Evolutionary conservation across 2,113 vertebrate species (phyloP).

Genomic region (Pavo muticus): DNA sequence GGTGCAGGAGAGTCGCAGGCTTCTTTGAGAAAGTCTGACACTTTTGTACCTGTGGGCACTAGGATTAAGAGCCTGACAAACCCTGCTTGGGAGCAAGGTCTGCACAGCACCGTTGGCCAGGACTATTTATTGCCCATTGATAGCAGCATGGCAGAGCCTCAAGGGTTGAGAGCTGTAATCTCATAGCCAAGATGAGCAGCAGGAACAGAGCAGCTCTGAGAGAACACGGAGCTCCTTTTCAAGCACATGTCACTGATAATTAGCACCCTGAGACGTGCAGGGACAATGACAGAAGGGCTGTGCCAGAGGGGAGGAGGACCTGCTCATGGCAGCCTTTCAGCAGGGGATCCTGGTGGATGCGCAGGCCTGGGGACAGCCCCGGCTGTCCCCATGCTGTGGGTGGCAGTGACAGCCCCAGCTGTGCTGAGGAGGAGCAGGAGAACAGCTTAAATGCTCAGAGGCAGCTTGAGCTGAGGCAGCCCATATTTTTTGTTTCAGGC

Average conservation of each 20-base stretch:
- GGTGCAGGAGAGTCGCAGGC: background rate
- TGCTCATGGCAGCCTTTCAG: background rate
- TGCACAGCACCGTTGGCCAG: background rate
- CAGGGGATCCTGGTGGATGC: background rate
- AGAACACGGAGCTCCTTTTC: background rate
- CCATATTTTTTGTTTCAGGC: background rate
- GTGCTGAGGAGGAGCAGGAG: background rate
- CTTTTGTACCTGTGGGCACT: background rate
- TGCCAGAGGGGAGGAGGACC: background rate
- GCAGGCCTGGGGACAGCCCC: background rate
- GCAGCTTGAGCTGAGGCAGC: background rate
- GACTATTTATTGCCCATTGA: background rate
- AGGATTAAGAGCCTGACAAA: background rate
- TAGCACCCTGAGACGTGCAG: background rate
- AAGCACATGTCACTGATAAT: background rate
- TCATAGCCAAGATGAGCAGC: background rate
- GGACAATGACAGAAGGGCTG: background rate
- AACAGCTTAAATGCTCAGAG: background rate
- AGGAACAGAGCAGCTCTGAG: background rate
- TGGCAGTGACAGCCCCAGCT: slow-evolving; percentile 1
- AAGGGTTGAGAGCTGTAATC: background rate
- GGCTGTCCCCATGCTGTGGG: accelerated
- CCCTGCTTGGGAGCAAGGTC: background rate
- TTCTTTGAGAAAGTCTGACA: background rate
- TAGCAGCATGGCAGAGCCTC: background rate